phyloP scores from a whole-genome alignment of 1,140 invertebrate species.

The Zophobas atratus region DNA sequence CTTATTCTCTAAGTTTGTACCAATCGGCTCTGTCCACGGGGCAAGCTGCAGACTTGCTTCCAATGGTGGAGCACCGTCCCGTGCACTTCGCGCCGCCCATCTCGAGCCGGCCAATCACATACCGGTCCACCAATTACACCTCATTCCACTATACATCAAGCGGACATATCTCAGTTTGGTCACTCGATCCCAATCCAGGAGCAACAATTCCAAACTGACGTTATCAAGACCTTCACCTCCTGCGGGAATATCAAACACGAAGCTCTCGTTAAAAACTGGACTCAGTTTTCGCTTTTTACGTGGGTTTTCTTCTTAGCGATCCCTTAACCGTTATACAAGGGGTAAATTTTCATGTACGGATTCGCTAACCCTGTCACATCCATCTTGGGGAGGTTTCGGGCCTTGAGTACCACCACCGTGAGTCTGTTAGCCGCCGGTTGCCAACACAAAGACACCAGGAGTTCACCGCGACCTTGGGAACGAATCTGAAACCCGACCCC shows the following conservation, averaged over 20 bases:
- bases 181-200: constrained; percentile 97
- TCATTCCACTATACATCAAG: no score
- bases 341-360: constrained; percentile 96
- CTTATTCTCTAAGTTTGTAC: constrained; percentile 95
- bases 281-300: constrained; percentile 98
- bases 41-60: constrained; percentile 96
- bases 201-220: constrained; percentile 92
- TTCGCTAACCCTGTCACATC: constrained; percentile 96
- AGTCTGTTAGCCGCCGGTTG: constrained; percentile 91
- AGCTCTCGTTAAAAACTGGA: constrained; percentile 99
- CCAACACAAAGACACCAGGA: constrained; percentile 94
- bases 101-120: constrained; percentile 96
- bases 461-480: constrained; percentile 89
- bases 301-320: constrained; percentile 99
- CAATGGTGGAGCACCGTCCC: constrained; percentile 93
- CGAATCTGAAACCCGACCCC: constrained; percentile 76
- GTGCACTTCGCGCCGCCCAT: constrained; percentile 85
- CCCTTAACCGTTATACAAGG: constrained; percentile 92
- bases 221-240: constrained; percentile 87
- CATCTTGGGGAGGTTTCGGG: constrained; percentile 95
- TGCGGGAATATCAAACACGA: constrained; percentile 87
- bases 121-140: constrained; percentile 47
- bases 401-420: constrained; percentile 93
- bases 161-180: constrained; percentile 94
- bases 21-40: constrained; percentile 97